phyloP scores from a whole-genome alignment of 2,888 invertebrate genomes.

The Tipula lateralis region DNA sequence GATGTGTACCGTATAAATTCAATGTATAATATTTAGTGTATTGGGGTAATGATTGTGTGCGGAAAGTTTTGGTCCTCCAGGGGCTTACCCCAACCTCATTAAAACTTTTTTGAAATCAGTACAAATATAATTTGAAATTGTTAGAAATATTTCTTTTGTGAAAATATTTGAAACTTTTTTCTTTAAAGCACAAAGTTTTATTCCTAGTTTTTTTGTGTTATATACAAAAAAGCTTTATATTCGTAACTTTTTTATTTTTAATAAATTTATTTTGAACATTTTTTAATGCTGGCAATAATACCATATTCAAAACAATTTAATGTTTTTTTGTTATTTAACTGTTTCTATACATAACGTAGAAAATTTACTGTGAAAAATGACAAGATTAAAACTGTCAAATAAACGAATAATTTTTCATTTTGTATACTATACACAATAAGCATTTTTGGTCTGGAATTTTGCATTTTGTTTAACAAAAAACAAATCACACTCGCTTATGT shows the following conservation, averaged over 20 bases:
- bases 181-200: not conserved
- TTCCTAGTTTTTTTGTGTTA: not conserved
- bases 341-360: no score
- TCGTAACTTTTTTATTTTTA: not conserved
- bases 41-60: not conserved
- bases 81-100: not conserved
- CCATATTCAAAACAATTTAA: not conserved
- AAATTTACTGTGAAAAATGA: constrained; percentile 19
- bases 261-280: not conserved
- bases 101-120: not conserved
- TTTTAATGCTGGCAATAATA: not conserved
- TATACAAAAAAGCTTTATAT: not conserved
- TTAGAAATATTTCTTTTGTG: not conserved
- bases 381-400: constrained; percentile 24
- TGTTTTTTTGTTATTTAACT: not conserved
- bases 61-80: not conserved
- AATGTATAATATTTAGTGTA: no score
- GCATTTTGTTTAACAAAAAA: not conserved
- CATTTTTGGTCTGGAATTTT: not conserved
- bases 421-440: not conserved
- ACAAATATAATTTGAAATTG: not conserved
- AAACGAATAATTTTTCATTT: not conserved
- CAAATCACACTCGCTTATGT: not conserved
- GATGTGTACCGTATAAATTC: no score
- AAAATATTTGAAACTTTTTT: not conserved